Base-by-base conservation (phyloP, 2,797 vertebrate genomes). In the Orestias chungarensis region DNA sequence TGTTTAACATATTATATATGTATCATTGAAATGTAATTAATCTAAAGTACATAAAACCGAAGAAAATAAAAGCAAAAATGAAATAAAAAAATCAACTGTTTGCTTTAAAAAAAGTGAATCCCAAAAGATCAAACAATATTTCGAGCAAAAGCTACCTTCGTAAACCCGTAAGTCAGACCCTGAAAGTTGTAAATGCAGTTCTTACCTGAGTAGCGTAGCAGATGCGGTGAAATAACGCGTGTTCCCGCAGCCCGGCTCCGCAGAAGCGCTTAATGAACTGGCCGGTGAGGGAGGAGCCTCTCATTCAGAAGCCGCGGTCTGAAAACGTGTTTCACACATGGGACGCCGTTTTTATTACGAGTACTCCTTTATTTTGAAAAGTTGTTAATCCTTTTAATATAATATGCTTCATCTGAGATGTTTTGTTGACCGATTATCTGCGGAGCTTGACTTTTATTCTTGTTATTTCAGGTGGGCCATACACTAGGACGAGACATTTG, bases 171-270 rank as follows among this genome's bases (percentile, higher is more conserved):
- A 10, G 2, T n/a, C 20, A n/a, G 9, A 4, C 23, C 10, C 17
- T 31, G 27, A 15, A 17, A 8, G 27, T 33, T 57, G 6, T 33
- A 31, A 57, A 33, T n/a, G 33, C 38, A 20, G 10, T 23, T 62
- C 59, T 62, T 62, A 62, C 59, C 59, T 62, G 57, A n/a, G 33
- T 33, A 40, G 59, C 59, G 59, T 40, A 5, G 12, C 11, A 40
- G 59, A 62, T 40, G 10, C 35, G 35, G 11, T 40, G 35, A n/a
- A 7, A 18, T 20, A 2, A 35, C 18, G 18, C 33, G 57, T 38
- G 33, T 61, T 9, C 23, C 33, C 10, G 2, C 1, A 2, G 33
- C 20, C 33, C 20, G 1, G 18, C 10, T 0, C 20, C 14, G 11
- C 20, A 5, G 33, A 4, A 11, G 59, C 59, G 23, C 57, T 23